These are phyloP conservation scores for Tricholauxania praeusta DNA, from an alignment of 2,888 invertebrate species.

Conservation along the genomic window DNA sequence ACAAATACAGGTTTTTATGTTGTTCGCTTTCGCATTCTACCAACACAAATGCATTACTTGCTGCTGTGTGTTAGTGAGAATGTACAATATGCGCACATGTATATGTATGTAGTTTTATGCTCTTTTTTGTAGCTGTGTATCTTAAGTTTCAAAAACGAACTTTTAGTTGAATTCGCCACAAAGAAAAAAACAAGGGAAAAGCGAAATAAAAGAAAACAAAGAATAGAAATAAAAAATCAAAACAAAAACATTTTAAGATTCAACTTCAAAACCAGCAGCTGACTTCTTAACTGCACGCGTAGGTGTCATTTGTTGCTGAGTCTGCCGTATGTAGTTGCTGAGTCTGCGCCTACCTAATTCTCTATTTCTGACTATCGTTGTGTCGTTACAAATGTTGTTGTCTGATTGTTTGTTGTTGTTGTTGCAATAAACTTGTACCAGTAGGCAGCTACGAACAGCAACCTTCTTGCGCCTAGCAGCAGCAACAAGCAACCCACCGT, in stretches of 20 bases:
- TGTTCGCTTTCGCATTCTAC: slow-evolving; percentile 52
- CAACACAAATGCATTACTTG: too few species aligned
- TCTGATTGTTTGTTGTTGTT: neutral
- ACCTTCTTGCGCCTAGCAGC: neutral
- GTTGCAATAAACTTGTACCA: slow-evolving; percentile 10
- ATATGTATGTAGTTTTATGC: too few species aligned
- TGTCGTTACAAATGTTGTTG: slow-evolving; percentile 12
- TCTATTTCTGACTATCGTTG: slow-evolving; percentile 45
- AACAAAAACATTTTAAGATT: too few species aligned
- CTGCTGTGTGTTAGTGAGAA: too few species aligned
- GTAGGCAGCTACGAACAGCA: slow-evolving; percentile 15
- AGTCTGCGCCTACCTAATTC: slow-evolving; percentile 41
- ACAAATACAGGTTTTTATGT: slow-evolving; percentile 46
- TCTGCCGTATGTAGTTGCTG: slow-evolving; percentile 43
- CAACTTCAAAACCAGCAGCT: slow-evolving; percentile 24
- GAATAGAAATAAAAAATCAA: slow-evolving; percentile 35
- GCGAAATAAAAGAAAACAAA: too few species aligned
- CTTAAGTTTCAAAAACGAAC: too few species aligned
- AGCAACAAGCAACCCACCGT: neutral
- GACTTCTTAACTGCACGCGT: slow-evolving; percentile 14
- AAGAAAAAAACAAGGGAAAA: too few species aligned
- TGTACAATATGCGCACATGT: too few species aligned
- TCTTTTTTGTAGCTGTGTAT: too few species aligned
- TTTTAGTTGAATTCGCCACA: too few species aligned
- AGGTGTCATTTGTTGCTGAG: slow-evolving; percentile 43